Evolutionary conservation across 2,797 vertebrate genomes (phyloP), one percentile per base, ranked within the genome.

Genomic region (Bradypodion ventrale): DNA sequence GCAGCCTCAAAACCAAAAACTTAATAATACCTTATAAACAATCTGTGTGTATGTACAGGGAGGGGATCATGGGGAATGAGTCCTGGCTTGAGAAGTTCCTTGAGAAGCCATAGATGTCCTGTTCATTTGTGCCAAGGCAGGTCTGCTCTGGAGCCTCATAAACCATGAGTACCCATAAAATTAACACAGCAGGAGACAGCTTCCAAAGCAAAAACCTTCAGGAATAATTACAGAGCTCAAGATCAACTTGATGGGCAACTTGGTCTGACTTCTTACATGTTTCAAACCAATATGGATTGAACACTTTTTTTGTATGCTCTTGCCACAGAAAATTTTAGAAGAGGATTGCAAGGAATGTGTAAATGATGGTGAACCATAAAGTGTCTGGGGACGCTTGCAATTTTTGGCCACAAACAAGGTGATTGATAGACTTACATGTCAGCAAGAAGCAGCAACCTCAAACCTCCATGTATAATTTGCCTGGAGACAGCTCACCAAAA

Each of bases 341-440:
- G 74, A 63, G 60, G 74, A 35, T 73, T 89, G 29, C 60, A 81
- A 74, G 40, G 78, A 62, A 46, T 66, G 60, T 90, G 68, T 92
- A 88, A 92, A 91, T 81, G 87, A 90, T 74, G 62, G 79, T 83
- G 83, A 93, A 88, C 90, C 87, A 78, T 85, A 80, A 89, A 79
- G n/a, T 0, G 0, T 86, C 74, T 74, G 85, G 89, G 82, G 87
- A 90, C 75, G 88, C 87, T n/a, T 59, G 85, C 90, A 90, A 91
- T 91, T 93, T n/a, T 90, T 83, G 83, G 85, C 75, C 86, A 88
- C 87, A 90, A 93, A 89, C 73, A 88, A 90, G 76, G n/a, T 87
- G 87, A 92, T 87, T 83, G 92, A 92, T 92, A 78, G 80, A 91
- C 84, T 85, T 87, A 75, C 49, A 80, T 72, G 76, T 92, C 89